Base-by-base conservation (phyloP, 2,113 vertebrate species). In the Naja naja region DNA sequence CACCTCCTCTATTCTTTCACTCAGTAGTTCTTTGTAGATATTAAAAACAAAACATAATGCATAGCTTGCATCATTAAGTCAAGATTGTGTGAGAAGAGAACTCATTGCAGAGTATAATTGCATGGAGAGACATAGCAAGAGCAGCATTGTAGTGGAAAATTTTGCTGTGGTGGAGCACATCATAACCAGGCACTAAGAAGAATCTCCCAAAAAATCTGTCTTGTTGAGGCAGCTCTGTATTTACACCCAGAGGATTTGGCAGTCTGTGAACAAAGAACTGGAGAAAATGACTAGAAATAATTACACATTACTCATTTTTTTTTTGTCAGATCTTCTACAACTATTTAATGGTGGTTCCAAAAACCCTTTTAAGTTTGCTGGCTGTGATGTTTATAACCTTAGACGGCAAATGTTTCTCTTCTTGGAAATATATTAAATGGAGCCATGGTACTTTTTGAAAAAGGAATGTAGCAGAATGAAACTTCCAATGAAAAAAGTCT, bases 401-500 rank as follows among this genome's bases (percentile, higher is more conserved):
- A 47, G 49, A 90, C 4, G 94, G 92, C 93, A 96, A 95, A 91
- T 95, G 94, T 91, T 92, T 95, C 92, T 94, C 8, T 58, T 53
- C 85, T 94, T 96, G 94, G 89, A 94, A 93, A 91, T 86, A 94
- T 92, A 25, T 89, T 95, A 45, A 94, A 96, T 91, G 34, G 43
- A 69, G 91, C 92, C 95, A 95, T 94, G 95, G 94, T 92, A 95
- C 94, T 91, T 93, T 95, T 55, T 94, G 90, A 94, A 96, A 39
- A 74, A 34, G n/a, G 69, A 18, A 74, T 18, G 16, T 16, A 39
- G 69, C 14, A 5, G 64, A 74, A n/a, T 74, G n/a, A 94, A 96
- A 96, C 94, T 96, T 96, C 95, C 96, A 96, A 30, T 39, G 92
- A 74, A 89, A 96, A 54, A 96, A 94, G 93, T 92, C 14, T 49